Percentiles rank a stretch among this genome's conserved stretches.
Evolutionary conservation across 2,888 invertebrate species (phyloP).

Genomic region (Argyresthia albistria): DNA sequence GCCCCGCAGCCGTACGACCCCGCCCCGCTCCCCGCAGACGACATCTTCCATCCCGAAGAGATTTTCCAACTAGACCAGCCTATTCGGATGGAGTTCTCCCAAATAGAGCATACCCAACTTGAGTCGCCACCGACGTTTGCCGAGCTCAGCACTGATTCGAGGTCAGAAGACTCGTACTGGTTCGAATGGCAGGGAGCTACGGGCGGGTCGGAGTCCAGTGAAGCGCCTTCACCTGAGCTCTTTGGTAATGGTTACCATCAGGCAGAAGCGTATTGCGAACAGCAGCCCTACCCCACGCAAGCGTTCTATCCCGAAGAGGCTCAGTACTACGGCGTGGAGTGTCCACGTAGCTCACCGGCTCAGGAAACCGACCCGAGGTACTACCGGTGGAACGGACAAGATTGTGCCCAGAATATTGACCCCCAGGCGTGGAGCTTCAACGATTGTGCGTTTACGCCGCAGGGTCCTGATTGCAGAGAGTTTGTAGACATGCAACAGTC

Average conservation of each 20-base stretch:
- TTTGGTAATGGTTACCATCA: conserved; percentile 52
- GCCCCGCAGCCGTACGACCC: conserved; percentile 70
- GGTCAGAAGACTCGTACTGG: conserved; percentile 74
- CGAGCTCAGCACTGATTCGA: conserved; percentile 79
- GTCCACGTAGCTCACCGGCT: conserved; percentile 41
- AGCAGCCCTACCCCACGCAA: conserved; percentile 43
- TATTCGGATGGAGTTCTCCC: conserved; percentile 74
- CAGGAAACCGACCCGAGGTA: conserved; percentile 48
- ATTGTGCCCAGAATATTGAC: conserved; percentile 32
- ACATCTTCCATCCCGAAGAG: conserved; percentile 83
- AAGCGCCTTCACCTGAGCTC: conserved; percentile 71
- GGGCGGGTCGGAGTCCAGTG: conserved; percentile 62
- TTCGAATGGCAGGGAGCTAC: conserved; percentile 68
- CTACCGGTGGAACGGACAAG: conserved; percentile 44
- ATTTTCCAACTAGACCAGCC: conserved; percentile 85
- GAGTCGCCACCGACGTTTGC: conserved; percentile 80
- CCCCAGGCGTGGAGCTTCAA: conserved; percentile 50
- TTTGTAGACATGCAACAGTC: conserved; percentile 45
- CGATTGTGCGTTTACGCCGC: conserved; percentile 48
- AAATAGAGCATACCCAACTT: conserved; percentile 56
- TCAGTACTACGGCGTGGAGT: conserved; percentile 49
- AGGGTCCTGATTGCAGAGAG: conserved; percentile 42
- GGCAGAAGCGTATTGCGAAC: conserved; percentile 51
- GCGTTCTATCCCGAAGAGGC: conserved; percentile 56
- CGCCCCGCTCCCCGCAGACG: conserved; percentile 72